phyloP scores from a whole-genome alignment of 2,888 invertebrate species.

The Ellobium chinense region DNA sequence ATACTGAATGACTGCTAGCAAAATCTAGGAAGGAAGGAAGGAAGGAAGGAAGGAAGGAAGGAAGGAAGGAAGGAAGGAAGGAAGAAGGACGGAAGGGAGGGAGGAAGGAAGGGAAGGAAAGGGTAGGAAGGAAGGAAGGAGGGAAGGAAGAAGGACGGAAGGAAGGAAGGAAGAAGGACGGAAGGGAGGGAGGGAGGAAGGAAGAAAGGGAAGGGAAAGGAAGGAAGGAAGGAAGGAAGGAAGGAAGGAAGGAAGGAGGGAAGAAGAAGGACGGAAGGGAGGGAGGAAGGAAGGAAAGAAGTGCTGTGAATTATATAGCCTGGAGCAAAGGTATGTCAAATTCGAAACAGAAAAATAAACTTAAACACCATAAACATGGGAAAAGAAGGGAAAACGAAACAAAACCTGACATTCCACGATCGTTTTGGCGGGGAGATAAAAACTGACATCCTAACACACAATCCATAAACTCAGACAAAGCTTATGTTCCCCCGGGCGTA shows the following conservation, averaged over 20 bases:
- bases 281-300: background rate
- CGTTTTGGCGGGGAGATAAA: too few relatives aligned
- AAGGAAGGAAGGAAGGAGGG: background rate
- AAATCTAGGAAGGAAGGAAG: background rate
- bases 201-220: background rate
- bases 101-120: background rate
- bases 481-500: too few relatives aligned
- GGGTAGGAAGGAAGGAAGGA: background rate
- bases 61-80: background rate
- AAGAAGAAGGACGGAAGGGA: background rate
- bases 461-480: too few relatives aligned
- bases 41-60: background rate
- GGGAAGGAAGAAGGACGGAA: background rate
- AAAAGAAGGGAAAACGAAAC: too few relatives aligned
- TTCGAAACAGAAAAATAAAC: background rate
- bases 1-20: too few relatives aligned
- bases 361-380: background rate
- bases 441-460: too few relatives aligned
- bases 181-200: background rate
- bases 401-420: too few relatives aligned
- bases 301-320: background rate
- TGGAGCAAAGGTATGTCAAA: background rate
- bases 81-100: background rate
- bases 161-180: background rate
- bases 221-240: background rate